A percentile compares a stretch with the other conserved stretches of the same genome.
These are phyloP conservation scores for Drosophila kanekoi DNA, from an alignment of 2,888 invertebrate genomes.

Conservation along the genomic window DNA sequence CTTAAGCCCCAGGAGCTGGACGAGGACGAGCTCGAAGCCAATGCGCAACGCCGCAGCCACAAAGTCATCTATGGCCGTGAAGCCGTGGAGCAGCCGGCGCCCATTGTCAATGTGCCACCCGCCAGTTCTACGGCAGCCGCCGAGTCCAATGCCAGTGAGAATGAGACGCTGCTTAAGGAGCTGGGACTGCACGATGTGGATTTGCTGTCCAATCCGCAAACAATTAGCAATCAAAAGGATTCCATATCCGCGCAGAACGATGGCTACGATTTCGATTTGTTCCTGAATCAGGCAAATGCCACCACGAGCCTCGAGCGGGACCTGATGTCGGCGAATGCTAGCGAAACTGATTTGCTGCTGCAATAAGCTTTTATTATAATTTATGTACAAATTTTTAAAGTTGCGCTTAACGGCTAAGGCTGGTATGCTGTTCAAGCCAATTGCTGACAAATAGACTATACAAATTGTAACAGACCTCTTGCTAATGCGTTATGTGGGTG, in stretches of 20 bases:
- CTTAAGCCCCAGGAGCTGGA: conserved; percentile 82
- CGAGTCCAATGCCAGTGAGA: conserved; percentile 40
- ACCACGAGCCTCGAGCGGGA: conserved; percentile 72
- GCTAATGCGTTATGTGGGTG: not conserved
- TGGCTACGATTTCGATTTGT: conserved; percentile 79
- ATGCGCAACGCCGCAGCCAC: conserved; percentile 10
- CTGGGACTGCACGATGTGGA: conserved; percentile 87
- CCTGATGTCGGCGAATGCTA: conserved; percentile 79
- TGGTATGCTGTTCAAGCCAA: not conserved
- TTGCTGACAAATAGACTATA: not conserved
- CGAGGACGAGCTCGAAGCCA: conserved; percentile 77
- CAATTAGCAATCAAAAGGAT: conserved; percentile 69
- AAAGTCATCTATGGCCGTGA: conserved; percentile 76
- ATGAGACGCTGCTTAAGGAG: conserved; percentile 86
- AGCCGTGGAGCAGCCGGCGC: conserved; percentile 79
- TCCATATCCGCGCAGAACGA: conserved; percentile 60
- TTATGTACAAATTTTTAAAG: conserved; percentile 24
- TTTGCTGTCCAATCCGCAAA: conserved; percentile 74
- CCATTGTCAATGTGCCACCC: conserved; percentile 73
- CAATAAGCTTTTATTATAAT: conserved; percentile 55
- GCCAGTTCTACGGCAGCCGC: conserved; percentile 25
- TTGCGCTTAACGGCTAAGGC: not conserved
- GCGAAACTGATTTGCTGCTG: conserved; percentile 79
- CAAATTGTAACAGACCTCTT: not conserved
- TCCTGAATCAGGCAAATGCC: conserved; percentile 74